phyloP scores from a whole-genome alignment of 2,113 vertebrate genomes.

The Plecturocebus donacophilus region DNA sequence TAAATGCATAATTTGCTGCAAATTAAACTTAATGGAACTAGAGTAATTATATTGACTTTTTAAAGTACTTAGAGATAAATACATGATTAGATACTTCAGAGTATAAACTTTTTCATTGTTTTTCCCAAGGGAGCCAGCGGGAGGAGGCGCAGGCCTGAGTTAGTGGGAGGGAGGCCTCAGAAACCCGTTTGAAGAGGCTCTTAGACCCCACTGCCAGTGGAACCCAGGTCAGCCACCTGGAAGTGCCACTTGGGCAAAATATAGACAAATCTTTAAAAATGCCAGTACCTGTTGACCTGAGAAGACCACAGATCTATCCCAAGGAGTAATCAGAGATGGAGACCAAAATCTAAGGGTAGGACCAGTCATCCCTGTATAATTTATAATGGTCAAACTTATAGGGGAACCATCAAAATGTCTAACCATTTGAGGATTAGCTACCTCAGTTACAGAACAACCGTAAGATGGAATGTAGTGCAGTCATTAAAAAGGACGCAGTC shows the following conservation, averaged over 20 bases:
- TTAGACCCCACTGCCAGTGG: background rate
- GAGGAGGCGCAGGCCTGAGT: background rate
- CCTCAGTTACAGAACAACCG: background rate
- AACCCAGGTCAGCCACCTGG: background rate
- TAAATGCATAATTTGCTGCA: conserved; percentile 85
- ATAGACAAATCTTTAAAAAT: background rate
- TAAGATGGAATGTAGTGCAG: background rate
- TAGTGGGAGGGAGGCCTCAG: background rate
- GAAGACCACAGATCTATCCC: background rate
- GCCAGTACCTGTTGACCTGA: too few species aligned
- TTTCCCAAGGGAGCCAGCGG: background rate
- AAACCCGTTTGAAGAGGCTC: background rate
- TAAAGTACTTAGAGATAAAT: conserved; percentile 86
- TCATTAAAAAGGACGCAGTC: background rate
- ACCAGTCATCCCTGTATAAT: background rate
- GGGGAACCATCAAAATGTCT: background rate
- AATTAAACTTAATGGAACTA: conserved; percentile 87
- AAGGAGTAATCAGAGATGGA: background rate
- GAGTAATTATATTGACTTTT: conserved; percentile 87
- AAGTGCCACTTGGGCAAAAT: background rate
- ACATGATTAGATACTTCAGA: conserved; percentile 81
- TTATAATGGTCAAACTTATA: background rate
- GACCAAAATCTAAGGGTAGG: background rate
- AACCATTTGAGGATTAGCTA: background rate
- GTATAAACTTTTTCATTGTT: conserved; percentile 54